phyloP scores from a whole-genome alignment of 2,113 vertebrate genomes.

The Urocynchramus pylzowi region DNA sequence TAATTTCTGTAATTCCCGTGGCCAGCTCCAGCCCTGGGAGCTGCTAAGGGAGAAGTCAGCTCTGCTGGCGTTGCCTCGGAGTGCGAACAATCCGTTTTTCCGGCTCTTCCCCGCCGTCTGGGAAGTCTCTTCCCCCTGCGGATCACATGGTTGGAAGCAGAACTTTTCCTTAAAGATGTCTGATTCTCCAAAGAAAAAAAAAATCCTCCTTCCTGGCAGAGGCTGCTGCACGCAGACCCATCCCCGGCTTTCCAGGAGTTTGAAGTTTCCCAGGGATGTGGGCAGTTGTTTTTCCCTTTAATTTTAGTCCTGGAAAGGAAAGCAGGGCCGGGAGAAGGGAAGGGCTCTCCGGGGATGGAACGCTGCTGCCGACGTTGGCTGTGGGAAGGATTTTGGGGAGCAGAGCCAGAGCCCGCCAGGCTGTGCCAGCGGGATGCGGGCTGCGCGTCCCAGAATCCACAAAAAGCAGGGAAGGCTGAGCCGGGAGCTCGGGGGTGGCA shows the following conservation, averaged over 20 bases:
- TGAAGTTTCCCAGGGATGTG: not conserved
- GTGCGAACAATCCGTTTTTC: not conserved
- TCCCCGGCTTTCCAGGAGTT: not conserved
- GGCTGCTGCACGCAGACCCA: not conserved
- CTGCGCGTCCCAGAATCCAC: rapidly evolving
- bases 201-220: not conserved
- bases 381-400: not conserved
- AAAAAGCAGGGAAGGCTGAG: rapidly evolving
- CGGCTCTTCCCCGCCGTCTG: not conserved
- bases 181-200: not conserved
- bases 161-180: not conserved
- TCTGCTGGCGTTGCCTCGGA: not conserved
- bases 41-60: rapidly evolving
- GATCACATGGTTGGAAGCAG: not conserved
- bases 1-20: rapidly evolving
- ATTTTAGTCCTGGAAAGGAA: not conserved
- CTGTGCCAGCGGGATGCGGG: not conserved
- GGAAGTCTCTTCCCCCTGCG: not conserved
- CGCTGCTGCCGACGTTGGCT: not conserved
- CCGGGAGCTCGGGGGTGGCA: rapidly evolving
- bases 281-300: not conserved
- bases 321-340: not conserved
- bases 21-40: rapidly evolving
- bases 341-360: not conserved
- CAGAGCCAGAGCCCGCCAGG: rapidly evolving